Conservation (phyloP, 2,797 vertebrate genomes). For the Iguana delicatissima region DNA sequence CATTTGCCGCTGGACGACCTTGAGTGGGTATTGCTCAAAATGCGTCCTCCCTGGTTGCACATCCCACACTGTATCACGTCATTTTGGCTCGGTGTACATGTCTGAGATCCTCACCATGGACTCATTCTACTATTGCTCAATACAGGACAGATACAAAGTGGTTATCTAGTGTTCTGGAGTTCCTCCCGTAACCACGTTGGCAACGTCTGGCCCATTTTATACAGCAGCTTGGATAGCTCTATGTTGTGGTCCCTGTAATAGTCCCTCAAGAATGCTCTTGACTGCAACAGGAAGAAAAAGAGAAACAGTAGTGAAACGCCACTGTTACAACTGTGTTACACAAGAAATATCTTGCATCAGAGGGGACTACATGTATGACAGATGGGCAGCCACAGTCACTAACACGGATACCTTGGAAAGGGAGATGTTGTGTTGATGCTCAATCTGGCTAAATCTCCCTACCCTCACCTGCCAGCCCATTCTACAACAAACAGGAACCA, state of each 20-base stretch:
- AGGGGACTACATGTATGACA: background rate
- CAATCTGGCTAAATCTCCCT: background rate
- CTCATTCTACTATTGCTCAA: slow-evolving; percentile 56
- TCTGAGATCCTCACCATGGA: slow-evolving; percentile 44
- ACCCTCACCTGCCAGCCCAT: background rate
- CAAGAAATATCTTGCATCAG: background rate
- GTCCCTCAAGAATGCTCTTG: slow-evolving; percentile 91
- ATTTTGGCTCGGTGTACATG: slow-evolving; percentile 60
- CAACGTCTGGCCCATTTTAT: slow-evolving; percentile 95
- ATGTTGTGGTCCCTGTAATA: slow-evolving; percentile 98
- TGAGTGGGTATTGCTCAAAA: slow-evolving; percentile 74
- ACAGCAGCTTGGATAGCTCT: slow-evolving; percentile 98
- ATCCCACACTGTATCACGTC: slow-evolving; percentile 45
- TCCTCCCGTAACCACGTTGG: slow-evolving; percentile 98
- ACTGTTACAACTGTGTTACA: background rate
- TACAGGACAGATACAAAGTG: slow-evolving; percentile 46
- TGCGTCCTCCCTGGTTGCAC: slow-evolving; percentile 47
- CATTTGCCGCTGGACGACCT: slow-evolving; percentile 39
- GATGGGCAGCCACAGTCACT: background rate
- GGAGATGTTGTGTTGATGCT: too few species aligned
- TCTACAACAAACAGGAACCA: background rate
- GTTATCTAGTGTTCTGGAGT: slow-evolving; percentile 98
- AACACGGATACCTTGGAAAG: background rate
- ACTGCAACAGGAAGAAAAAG: slow-evolving; percentile 77
- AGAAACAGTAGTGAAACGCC: background rate